Evolutionary conservation across 1,140 invertebrate genomes (phyloP), one percentile per base, ranked within the genome.

Genomic region (Ceratoteleas bidentatus): DNA sequence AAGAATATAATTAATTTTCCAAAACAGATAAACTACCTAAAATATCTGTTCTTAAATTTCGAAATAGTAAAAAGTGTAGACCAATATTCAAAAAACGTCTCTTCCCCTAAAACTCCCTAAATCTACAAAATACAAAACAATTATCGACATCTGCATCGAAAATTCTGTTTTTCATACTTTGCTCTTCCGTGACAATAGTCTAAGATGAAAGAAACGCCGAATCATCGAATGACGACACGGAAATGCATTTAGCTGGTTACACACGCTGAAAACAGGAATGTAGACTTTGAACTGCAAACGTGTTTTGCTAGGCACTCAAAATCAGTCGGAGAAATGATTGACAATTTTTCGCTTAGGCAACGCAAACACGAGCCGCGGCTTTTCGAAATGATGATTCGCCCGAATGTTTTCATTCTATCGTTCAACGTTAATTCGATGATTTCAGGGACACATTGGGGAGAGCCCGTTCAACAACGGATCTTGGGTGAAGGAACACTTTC

Each of bases 401-500:
- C 7, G 32, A 52, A 40, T 80, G 66, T 80, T 81, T 69, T 70
- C 70, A 70, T 74, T 70, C 50, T 57, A n/a, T 69, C 54, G 52
- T 62, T 76, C 66, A 81, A 76, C 61, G 68, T 73, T 77, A 57
- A 57, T 54, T 80, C 60, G 47, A 76, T 81, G 66, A 61, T 87
- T 88, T 58, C 85, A 92, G 91, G 91, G 90, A 80, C 90, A 91
- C 83, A 88, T 92, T 78, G 90, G 91, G 80, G 91, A 92, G 76
- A 91, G 86, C 85, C 89, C 91, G 58, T 92, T 92, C 79, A 90
- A 92, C 85, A 90, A 82, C 86, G 87, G 89, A 81, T 91, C 91
- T 69, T 92, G 91, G 91, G 88, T 87, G 77, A 92, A 92, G 82
- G 88, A 90, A 79, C 90, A 91, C 60, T 92, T 90, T 85, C 90